Evolutionary conservation across 2,888 invertebrate genomes (phyloP), one percentile per base, ranked within the genome.

Genomic region (Nezara viridula): DNA sequence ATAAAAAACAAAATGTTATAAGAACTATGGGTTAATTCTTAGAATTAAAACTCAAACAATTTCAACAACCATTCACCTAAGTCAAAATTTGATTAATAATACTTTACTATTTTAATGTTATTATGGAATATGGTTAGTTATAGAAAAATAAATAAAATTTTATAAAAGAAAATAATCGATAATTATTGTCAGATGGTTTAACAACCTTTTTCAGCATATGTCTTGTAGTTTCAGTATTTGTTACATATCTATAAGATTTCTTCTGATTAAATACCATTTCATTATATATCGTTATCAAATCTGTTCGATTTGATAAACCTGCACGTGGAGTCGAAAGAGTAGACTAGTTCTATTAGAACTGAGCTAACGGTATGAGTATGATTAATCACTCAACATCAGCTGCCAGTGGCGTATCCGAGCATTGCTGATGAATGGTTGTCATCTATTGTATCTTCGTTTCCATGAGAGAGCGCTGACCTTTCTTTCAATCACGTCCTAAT

Each of bases 401-500:
- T 85, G 85, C 85, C 7, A 44, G 85, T 85, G 44, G 27, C 49
- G 85, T 85, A 85, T 47, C 85, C 44, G 44, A 85, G 44, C 49
- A 32, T 19, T 85, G 9, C 27, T 49, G 49, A 47, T 85, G 85
- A 44, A 47, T 85, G 85, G 7, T 85, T 44, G 32, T 66, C 85
- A 85, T 85, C 85, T 27, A 85, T 47, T 85, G 85, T 49, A 44
- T 66, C 16, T 66, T 66, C 16, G 32, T 32, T 32, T 66, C 66
- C 32, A 66, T 66, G 66, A 44, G 85, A 85, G 49, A 52, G 44
- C 44, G 27, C 44, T 85, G 44, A 85, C 49, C 44, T 85, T 85
- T 85, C n/a, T 3, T 85, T 37, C 73, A 27, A n/a, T 27, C 44
- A 44, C 47, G 32, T 32, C 52, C 24, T 21, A 87, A 60, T 27